Percentiles rank a stretch among this genome's conserved stretches.
Conservation (phyloP, 2,888 invertebrate species). For the Andrena praecox region DNA sequence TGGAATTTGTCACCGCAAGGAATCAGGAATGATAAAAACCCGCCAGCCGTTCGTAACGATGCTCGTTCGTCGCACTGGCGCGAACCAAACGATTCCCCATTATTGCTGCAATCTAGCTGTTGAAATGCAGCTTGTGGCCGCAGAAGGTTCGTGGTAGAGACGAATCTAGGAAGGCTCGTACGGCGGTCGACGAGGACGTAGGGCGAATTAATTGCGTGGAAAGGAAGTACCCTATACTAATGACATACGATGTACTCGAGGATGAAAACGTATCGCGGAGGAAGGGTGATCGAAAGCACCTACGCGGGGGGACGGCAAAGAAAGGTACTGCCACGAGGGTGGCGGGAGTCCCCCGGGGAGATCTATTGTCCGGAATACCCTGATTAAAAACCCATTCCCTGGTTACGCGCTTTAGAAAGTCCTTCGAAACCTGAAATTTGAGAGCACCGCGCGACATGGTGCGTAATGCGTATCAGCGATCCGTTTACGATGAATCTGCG, state of each 20-base stretch:
- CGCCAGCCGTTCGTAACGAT: not conserved
- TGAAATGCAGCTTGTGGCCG: no score
- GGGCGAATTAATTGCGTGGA: slow-evolving; percentile 73
- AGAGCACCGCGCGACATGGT: slow-evolving; percentile 55
- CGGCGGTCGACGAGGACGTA: slow-evolving; percentile 47
- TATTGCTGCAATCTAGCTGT: no score
- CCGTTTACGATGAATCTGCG: slow-evolving; percentile 48
- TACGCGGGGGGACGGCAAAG: slow-evolving; percentile 75
- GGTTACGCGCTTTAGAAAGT: slow-evolving; percentile 70
- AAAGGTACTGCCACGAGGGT: slow-evolving; percentile 77
- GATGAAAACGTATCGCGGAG: slow-evolving; percentile 60
- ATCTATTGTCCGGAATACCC: slow-evolving; percentile 83
- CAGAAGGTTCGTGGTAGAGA: not conserved
- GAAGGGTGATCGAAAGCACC: slow-evolving; percentile 75
- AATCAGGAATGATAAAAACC: slow-evolving; percentile 28
- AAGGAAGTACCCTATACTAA: slow-evolving; percentile 52
- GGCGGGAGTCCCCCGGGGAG: slow-evolving; percentile 80
- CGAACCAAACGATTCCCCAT: no score
- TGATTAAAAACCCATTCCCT: slow-evolving; percentile 84
- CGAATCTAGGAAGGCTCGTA: not conserved
- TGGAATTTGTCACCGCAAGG: slow-evolving; percentile 37
- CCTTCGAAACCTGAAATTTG: slow-evolving; percentile 69
- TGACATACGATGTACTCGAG: slow-evolving; percentile 52
- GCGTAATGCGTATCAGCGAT: slow-evolving; percentile 50
- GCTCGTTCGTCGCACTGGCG: not conserved